Evolutionary conservation across 1,140 invertebrate species (phyloP).

Genomic region (Scaptomyza pallida): DNA sequence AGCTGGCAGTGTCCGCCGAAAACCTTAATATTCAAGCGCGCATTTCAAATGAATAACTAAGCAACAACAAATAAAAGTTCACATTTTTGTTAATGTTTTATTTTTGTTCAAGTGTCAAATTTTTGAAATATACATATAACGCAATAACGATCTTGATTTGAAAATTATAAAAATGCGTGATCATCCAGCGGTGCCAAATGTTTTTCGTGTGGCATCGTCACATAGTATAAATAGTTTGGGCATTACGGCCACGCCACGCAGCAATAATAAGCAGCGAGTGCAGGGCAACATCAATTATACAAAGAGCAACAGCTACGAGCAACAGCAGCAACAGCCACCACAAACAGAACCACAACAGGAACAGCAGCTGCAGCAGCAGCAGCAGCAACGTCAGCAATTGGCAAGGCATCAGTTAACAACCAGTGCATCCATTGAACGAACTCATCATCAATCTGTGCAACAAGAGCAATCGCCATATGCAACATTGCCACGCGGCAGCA

Average conservation of each 20-base stretch:
- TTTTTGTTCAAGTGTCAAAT: neutral
- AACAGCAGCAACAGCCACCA: conserved; percentile 24
- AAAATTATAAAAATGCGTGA: conserved; percentile 76
- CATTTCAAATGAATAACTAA: conserved; percentile 9
- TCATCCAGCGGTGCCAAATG: conserved; percentile 78
- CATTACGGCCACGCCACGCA: conserved; percentile 17
- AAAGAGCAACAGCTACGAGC: conserved; percentile 43
- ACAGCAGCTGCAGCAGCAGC: conserved; percentile 41
- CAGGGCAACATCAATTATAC: conserved; percentile 18
- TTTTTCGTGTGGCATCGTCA: conserved; percentile 79
- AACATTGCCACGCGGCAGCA: conserved; percentile 63
- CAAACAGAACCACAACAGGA: conserved; percentile 25
- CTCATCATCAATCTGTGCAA: conserved; percentile 40
- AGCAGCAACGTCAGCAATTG: conserved; percentile 27
- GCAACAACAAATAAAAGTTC: neutral
- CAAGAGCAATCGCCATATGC: conserved; percentile 73
- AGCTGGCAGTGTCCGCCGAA: neutral
- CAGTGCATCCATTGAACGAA: conserved; percentile 68
- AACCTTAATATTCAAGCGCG: conserved; percentile 6
- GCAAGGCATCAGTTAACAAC: conserved; percentile 67
- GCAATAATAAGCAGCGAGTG: conserved; percentile 18
- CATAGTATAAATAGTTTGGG: conserved; percentile 70
- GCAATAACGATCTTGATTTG: neutral
- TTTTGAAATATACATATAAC: neutral
- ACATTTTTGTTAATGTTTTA: conserved; percentile 5